Percentiles rank a stretch among this genome's conserved stretches.
phyloP scores from a whole-genome alignment of 2,888 invertebrate genomes.

The Luperina nickerlii region DNA sequence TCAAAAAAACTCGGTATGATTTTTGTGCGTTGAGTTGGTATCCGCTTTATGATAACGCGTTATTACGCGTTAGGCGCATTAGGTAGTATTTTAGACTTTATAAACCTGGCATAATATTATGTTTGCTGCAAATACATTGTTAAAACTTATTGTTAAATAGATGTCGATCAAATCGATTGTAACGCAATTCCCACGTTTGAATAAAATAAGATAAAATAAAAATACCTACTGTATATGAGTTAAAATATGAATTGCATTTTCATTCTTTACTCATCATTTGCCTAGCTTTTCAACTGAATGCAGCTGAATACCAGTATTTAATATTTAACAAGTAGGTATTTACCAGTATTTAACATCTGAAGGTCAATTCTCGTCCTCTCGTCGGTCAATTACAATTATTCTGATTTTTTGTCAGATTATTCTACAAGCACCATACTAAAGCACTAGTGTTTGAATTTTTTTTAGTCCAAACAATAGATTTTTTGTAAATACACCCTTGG shows the following conservation, averaged over 20 bases:
- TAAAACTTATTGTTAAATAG: slow-evolving; percentile 28
- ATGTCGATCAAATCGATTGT: slow-evolving; percentile 57
- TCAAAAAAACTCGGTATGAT: neutral
- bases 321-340: too few species aligned
- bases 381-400: too few species aligned
- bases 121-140: slow-evolving; percentile 34
- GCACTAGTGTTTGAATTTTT: too few species aligned
- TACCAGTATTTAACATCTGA: too few species aligned
- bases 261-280: slow-evolving; percentile 6
- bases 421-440: too few species aligned
- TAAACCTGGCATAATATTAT: slow-evolving; percentile 1
- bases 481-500: too few species aligned
- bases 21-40: neutral
- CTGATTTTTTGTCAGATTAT: too few species aligned
- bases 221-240: slow-evolving; percentile 22
- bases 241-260: slow-evolving; percentile 25
- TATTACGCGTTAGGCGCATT: too few species aligned
- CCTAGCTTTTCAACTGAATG: neutral
- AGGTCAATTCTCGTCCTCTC: too few species aligned
- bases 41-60: neutral
- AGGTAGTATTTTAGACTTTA: slow-evolving; percentile 1
- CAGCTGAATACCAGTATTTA: neutral
- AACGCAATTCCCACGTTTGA: slow-evolving; percentile 42
- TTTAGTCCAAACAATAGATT: too few species aligned
- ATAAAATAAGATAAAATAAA: slow-evolving; percentile 37